A percentile compares a stretch with the other conserved stretches of the same genome.
Conservation (phyloP, 2,888 invertebrate species). For the Macropis europaea region DNA sequence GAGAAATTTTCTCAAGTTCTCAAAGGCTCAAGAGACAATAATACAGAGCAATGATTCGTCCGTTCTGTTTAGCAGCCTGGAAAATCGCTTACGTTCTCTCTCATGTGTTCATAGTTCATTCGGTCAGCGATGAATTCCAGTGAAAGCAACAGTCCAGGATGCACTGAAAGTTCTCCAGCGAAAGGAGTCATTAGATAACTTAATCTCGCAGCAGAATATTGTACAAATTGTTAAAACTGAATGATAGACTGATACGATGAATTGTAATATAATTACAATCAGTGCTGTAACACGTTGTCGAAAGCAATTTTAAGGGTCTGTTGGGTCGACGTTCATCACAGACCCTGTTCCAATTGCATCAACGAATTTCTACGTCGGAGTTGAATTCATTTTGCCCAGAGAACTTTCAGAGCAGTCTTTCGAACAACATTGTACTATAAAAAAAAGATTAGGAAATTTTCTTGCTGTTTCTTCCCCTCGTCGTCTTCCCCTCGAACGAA, state of each 20-base stretch:
- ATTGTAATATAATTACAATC: no score
- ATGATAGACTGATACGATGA: no score
- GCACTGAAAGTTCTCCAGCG: neutral
- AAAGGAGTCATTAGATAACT: no score
- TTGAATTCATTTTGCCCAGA: no score
- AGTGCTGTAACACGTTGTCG: no score
- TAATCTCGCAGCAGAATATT: no score
- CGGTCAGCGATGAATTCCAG: neutral
- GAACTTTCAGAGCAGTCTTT: neutral
- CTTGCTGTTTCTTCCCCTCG: conserved; percentile 6
- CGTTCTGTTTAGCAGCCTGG: neutral
- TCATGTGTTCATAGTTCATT: conserved; percentile 9
- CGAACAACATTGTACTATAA: neutral
- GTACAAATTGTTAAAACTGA: no score
- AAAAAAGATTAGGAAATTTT: neutral
- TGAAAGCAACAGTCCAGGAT: neutral
- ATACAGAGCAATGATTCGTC: no score
- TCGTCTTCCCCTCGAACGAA: conserved; percentile 18
- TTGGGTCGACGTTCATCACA: no score
- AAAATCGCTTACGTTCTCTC: neutral
- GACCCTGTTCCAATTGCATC: no score
- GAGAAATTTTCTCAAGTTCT: neutral
- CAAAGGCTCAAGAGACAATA: neutral
- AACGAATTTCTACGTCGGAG: no score
- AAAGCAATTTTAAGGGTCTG: no score